Evolutionary conservation across 2,797 vertebrate species (phyloP), one percentile per base, ranked within the genome.

Genomic region (Bufotes viridis): DNA sequence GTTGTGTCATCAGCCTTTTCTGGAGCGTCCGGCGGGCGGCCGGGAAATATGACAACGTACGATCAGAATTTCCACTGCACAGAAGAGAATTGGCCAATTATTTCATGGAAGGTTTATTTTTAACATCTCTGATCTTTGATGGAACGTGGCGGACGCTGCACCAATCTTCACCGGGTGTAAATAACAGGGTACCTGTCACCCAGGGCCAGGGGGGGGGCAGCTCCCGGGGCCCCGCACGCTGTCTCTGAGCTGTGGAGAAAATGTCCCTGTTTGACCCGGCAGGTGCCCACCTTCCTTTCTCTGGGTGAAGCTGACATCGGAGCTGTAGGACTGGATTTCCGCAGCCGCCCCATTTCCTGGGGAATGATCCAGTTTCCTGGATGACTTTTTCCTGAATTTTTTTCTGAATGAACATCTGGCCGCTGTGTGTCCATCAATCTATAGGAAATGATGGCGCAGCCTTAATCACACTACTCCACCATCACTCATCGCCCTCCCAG

Each of bases 401-500:
- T 76, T 76, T 76, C 10, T 78, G 74, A 78, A 78, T 78, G 75
- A 78, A 55, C 75, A 78, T 78, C 49, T 78, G 75, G 49, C 42
- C 49, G 20, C 4, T 51, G 18, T 11, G 24, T 9, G 9, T 42
- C 74, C 75, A 13, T 2, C 75, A 0, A 11, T 22, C 14, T 20
- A 78, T 78, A 55, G 49, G 11, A 53, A 22, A 9, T 53, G 0
- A 75, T 22, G 18, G 72, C 9, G 67, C 13, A 15, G 26, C 29
- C 8, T 29, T 89, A 87, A 90, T n/a, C 67, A 72, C 55, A 0
- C 42, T 90, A 91, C 88, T 91, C 89, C 72, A 82, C 3, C 90
- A 85, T 87, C 91, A 90, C 90, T 91, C 88, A 74, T 82, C 84
- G 26, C 70, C 53, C 87, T 88, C 82, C 78, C 26, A 81, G 65